A percentile compares a stretch with the other conserved stretches of the same genome.
Conservation (phyloP, 2,888 invertebrate genomes). For the Alcis repandata region DNA sequence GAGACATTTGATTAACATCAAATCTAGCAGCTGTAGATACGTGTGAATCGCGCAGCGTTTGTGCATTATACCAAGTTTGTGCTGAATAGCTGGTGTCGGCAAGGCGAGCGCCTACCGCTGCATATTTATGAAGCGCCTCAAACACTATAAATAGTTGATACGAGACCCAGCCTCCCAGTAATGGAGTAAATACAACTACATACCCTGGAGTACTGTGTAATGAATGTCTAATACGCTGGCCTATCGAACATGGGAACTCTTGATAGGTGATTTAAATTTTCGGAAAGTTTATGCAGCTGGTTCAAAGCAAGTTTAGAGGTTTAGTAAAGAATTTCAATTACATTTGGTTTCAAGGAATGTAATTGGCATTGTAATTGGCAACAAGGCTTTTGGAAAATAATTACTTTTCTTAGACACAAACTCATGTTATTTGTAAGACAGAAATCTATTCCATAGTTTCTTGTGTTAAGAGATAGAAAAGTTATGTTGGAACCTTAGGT, state of each 20-base stretch:
- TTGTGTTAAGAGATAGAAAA: too few species aligned
- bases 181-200: slow-evolving; percentile 84
- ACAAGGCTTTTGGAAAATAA: too few species aligned
- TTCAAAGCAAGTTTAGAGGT: background rate
- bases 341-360: too few species aligned
- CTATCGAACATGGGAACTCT: slow-evolving; percentile 5
- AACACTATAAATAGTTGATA: slow-evolving; percentile 87
- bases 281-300: background rate
- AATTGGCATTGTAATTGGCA: too few species aligned
- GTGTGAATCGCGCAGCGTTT: slow-evolving; percentile 49
- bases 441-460: too few species aligned
- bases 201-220: slow-evolving; percentile 66
- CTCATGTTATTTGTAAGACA: too few species aligned
- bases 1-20: too few species aligned
- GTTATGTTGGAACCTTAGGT: too few species aligned
- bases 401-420: too few species aligned
- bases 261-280: background rate
- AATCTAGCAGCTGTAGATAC: too few species aligned
- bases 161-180: slow-evolving; percentile 77
- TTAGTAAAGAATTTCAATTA: too few species aligned
- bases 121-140: slow-evolving; percentile 87
- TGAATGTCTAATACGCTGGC: slow-evolving; percentile 52
- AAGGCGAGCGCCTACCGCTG: slow-evolving; percentile 86
- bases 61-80: slow-evolving; percentile 53
- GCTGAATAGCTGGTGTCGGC: slow-evolving; percentile 86